Base-by-base conservation (phyloP, 2,113 vertebrate species). In the Cynocephalus volans region DNA sequence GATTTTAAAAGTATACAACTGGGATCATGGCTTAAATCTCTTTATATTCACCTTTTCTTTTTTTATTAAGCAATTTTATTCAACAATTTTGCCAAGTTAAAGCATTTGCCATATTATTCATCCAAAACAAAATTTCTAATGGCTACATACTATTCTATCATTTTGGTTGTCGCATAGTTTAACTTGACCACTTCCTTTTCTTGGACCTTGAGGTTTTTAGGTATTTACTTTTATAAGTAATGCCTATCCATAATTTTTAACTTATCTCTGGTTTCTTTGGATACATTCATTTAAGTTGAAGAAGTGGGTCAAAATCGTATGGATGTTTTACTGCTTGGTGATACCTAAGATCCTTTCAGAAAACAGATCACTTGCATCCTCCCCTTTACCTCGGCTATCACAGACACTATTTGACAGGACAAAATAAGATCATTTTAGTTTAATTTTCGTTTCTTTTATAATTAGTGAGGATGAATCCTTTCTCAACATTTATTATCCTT, bases 1-100 rank as follows among this genome's bases (percentile, higher is more conserved):
- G 93, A 75, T 62, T 83, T 79, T 13, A 48, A 36, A 90, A 77
- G 62, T n/a, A 64, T 17, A 77, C 54, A 87, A 83, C 28, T 88
- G 26, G 54, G 31, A n/a, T 80, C 23, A 12, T 0, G 23, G 75
- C 62, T 79, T 69, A 41, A 56, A 58, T 70, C 0, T 6, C 33
- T 76, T 56, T 48, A 3, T 28, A 80, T 41, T 73, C 33, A 50
- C 48, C 8, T 80, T 54, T 52, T 24, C 3, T 79, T 88, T 50
- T 62, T 56, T n/a, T 52, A 24, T 19, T 48, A 92, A 41, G 76
- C 12, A 75, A 36, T 45, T 77, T 72, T 48, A 41, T 41, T 41
- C 41, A 41, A 85, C 12, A 75, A 36, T 45, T 77, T 72, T 48
- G 48, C 70, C 33, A 23, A 8, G 18, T 54, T 58, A 45, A 45